Evolutionary conservation across 2,888 invertebrate species (phyloP), one percentile per base, ranked within the genome.

Genomic region (Drosophila peninsularis): DNA sequence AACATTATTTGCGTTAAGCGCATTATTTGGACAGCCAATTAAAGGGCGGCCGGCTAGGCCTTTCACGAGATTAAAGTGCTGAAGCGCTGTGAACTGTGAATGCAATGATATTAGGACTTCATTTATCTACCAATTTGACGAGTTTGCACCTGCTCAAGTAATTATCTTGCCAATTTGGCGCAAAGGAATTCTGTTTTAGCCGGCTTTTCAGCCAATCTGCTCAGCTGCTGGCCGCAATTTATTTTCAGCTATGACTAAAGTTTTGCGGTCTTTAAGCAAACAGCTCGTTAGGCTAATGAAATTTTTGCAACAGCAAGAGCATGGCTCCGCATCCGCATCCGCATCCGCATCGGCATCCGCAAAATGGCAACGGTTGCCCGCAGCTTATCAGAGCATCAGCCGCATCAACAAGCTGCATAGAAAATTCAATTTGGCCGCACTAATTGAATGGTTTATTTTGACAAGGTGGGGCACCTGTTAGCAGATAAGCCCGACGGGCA

Each of bases 401-500:
- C 69, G 75, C 85, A 85, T 82, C 85, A 80, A 82, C 82, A 82
- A 80, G 82, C 82, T 82, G 78, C 75, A 82, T 82, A 67, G 73
- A 82, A 83, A 83, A 82, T 83, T 83, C 83, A 83, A 83, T 83
- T 83, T 85, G 67, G 63, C 54, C 74, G 71, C 78, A 85, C 86
- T 83, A 83, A 83, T 83, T 83, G 83, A 85, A 83, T 83, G 83
- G 83, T 85, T 83, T 83, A 83, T 83, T 83, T 83, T 83, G 86
- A 83, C 83, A 83, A 83, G 83, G 78, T 82, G 69, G 60, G 53
- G 52, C 60, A 47, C 75, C 56, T 76, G 83, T 80, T 85, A 66
- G 64, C 73, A 67, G 73, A 74, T 78, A 78, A 72, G 71, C 62
- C 80, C 71, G 42, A 58, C 69, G 67, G 86, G 47, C 57, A 67